Evolutionary conservation across 1,140 invertebrate genomes (phyloP).

Genomic region (Pinna nobilis): DNA sequence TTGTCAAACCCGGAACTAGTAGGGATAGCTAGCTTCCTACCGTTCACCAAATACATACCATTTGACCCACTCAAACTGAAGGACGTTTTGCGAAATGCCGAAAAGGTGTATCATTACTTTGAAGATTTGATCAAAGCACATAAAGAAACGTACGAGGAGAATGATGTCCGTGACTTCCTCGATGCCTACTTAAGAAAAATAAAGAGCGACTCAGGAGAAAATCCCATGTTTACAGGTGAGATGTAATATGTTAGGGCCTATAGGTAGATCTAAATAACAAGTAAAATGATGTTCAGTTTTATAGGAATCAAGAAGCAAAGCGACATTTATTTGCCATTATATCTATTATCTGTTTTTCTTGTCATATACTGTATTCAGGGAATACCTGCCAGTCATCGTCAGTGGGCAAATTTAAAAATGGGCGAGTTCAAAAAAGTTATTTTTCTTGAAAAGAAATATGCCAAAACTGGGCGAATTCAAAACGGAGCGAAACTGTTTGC

Average conservation of each 20-base stretch:
- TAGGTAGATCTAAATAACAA: background rate
- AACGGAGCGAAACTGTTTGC: no score
- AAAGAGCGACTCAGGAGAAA: background rate
- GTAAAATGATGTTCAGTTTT: background rate
- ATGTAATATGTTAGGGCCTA: background rate
- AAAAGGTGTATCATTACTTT: slow-evolving; percentile 36
- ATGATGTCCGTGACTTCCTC: slow-evolving; percentile 20
- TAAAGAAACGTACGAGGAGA: slow-evolving; percentile 8
- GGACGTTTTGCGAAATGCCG: slow-evolving; percentile 20
- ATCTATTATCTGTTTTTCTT: background rate
- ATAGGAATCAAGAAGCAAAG: background rate
- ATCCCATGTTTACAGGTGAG: background rate
- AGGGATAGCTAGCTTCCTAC: slow-evolving; percentile 13
- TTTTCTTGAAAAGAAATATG: no score
- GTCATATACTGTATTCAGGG: background rate
- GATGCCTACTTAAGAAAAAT: slow-evolving; percentile 24
- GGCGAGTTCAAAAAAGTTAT: no score
- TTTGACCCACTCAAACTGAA: slow-evolving; percentile 40
- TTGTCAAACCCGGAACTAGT: slow-evolving; percentile 13
- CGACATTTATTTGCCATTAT: background rate
- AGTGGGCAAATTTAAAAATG: no score
- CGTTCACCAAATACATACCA: slow-evolving; percentile 41
- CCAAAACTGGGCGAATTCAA: no score
- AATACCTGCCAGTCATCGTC: no score
- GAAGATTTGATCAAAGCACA: slow-evolving; percentile 2